Base-by-base conservation (phyloP, 2,888 invertebrate genomes). In the Cataglyphis altisquamis region DNA sequence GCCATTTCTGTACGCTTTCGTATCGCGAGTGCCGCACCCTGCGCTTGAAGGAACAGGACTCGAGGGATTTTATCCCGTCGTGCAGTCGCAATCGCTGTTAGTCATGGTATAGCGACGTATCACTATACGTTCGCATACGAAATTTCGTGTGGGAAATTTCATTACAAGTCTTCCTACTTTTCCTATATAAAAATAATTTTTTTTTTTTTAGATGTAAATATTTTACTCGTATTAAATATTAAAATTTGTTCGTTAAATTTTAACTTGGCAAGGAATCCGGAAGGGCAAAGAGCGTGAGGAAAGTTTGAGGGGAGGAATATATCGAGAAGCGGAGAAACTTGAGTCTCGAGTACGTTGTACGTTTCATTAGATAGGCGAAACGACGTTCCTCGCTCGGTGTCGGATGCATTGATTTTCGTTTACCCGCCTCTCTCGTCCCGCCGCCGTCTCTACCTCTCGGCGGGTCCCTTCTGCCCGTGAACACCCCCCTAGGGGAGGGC, bases 351-450 rank as follows among this genome's bases (percentile, higher is more conserved):
- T 60, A 63, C 83, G 83, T 80, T 82, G 84, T 77, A 89, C 89
- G 63, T 89, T 89, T 90, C 89, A 86, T 88, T 86, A 89, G 82
- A 77, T 83, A 84, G 68, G 78, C 75, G 86, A 86, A 80, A 86
- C 87, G 86, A 86, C 87, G 86, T 88, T 87, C 86, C 85, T 87
- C 86, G 83, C 66, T 87, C 85, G 86, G 88, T 89, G 89, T 88
- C 85, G 89, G 90, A 91, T 92, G 91, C 94, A 94, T 94, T 92
- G 94, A 94, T 94, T 94, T 94, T 94, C 94, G 93, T 94, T 94
- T 94, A 94, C 91, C 91, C 91, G 88, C 87, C 84, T 86, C 90
- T 86, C 45, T 72, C 63, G 68, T 68, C 52, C 25, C 67, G n/a
- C 52, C 29, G 29, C 73, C 70, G 84, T 72, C 88, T 84, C 82